phyloP scores from a whole-genome alignment of 2,888 invertebrate genomes.

The Homarus gammarus region DNA sequence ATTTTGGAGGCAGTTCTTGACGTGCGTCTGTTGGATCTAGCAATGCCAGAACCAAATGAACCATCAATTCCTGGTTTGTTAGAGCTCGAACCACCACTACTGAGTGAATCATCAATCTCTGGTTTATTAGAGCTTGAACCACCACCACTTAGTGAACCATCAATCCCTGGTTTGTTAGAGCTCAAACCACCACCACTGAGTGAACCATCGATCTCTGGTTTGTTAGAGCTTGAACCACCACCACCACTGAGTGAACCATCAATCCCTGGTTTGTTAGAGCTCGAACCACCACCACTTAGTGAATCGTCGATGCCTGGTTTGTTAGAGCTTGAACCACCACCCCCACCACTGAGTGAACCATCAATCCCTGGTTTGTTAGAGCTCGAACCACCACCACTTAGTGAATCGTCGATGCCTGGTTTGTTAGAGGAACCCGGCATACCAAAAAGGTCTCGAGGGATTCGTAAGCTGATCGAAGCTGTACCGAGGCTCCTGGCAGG shows the following conservation, averaged over 20 bases:
- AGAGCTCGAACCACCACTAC: neutral
- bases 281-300: neutral
- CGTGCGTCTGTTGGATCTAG: neutral
- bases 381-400: neutral
- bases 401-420: neutral
- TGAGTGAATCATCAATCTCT: neutral
- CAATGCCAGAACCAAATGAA: neutral
- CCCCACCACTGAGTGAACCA: too few relatives aligned
- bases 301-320: neutral
- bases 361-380: neutral
- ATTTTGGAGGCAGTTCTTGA: neutral
- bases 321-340: neutral
- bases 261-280: neutral
- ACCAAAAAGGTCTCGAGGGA: neutral
- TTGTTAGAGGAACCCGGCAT: neutral
- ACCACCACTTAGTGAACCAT: too few relatives aligned
- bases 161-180: neutral
- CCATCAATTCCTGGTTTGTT: neutral
- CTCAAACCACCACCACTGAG: neutral
- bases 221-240: neutral
- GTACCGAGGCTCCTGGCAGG: neutral
- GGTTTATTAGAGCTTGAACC: neutral
- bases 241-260: too few relatives aligned
- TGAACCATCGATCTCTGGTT: neutral
- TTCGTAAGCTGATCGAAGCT: neutral